Base-by-base conservation (phyloP, 1,140 invertebrate species). In the Drosophila parvula region DNA sequence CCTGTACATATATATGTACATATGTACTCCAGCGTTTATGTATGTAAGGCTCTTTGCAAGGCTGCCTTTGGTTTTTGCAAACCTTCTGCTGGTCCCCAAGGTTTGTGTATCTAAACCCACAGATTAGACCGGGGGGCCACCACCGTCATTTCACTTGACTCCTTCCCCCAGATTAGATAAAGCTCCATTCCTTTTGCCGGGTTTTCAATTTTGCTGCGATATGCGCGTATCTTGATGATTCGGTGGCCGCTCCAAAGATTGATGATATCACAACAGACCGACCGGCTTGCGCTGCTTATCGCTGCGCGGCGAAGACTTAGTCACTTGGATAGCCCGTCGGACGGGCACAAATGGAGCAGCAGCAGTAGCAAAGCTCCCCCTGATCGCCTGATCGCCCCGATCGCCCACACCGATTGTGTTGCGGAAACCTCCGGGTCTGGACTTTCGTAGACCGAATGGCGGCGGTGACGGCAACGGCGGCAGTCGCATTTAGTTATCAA, bases 341-440 rank as follows among this genome's bases (percentile, higher is more conserved):
- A 55, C 34, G 51, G 51, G 27, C 32, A 36, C 22, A 53, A 53
- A 53, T 22, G 51, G 22, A 53, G 18, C 18, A 27, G 18, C 28
- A 50, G 28, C 27, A 43, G 14, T 28, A 41, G 27, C 14, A 63
- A 68, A 65, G 58, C 51, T 36, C 40, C 62, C 62, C 60, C 47
- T 43, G 36, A 67, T 69, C 40, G 62, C 61, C 36, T 51, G 44
- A 69, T 65, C 62, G 62, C 16, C 47, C 47, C 34, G 62, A 70
- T 50, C n/a, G 47, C n/a, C 47, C 28, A 11, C n/a, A 50, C 62
- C 27, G 62, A 70, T 70, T 47, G 48, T 69, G 64, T 57, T 70
- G 68, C 65, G 64, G 68, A 71, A 70, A 41, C 68, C 68, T 40
- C 18, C 41, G 18, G 53, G 68, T 71, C 65, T 71, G 69, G 65